Percentiles rank a stretch among this genome's conserved stretches.
Conservation (phyloP, 2,113 vertebrate species). For the Azemiops feae region DNA sequence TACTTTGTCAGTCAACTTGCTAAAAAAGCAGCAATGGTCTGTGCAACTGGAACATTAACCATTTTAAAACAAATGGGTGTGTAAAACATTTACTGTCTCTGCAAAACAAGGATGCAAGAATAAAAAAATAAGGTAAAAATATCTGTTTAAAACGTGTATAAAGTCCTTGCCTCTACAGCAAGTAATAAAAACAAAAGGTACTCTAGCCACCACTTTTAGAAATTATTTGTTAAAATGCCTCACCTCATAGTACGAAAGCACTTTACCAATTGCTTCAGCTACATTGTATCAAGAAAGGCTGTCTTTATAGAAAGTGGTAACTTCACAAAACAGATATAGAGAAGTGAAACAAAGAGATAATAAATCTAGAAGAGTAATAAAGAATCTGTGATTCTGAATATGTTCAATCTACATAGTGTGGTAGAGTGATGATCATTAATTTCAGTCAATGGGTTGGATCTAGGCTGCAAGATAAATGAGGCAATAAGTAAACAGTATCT, state of each 20-base stretch:
- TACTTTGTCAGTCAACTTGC: neutral
- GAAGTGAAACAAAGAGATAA: neutral
- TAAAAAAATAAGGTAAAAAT: conserved; percentile 48
- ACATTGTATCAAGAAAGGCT: conserved; percentile 38
- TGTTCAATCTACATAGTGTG: neutral
- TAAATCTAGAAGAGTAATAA: neutral
- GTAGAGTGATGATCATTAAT: neutral
- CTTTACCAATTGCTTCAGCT: conserved; percentile 48
- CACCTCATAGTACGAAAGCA: conserved; percentile 46
- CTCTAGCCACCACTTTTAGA: conserved; percentile 55
- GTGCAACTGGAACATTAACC: conserved; percentile 28
- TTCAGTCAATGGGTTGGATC: neutral
- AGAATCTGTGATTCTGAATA: neutral
- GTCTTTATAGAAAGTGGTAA: conserved; percentile 41
- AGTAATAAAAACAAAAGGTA: conserved; percentile 61
- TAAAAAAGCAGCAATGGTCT: conserved; percentile 30
- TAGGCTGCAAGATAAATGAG: neutral
- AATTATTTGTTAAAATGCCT: conserved; percentile 64
- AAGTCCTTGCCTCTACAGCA: conserved; percentile 61
- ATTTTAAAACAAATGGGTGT: conserved; percentile 60
- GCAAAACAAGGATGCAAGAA: conserved; percentile 49
- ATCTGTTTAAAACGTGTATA: conserved; percentile 63
- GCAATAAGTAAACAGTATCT: neutral
- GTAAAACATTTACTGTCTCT: conserved; percentile 56
- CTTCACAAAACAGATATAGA: conserved; percentile 15